Evolutionary conservation across 35 echinoderm and acorn worm species (phyloP).

Genomic region (Apostichopus parvimensis): DNA sequence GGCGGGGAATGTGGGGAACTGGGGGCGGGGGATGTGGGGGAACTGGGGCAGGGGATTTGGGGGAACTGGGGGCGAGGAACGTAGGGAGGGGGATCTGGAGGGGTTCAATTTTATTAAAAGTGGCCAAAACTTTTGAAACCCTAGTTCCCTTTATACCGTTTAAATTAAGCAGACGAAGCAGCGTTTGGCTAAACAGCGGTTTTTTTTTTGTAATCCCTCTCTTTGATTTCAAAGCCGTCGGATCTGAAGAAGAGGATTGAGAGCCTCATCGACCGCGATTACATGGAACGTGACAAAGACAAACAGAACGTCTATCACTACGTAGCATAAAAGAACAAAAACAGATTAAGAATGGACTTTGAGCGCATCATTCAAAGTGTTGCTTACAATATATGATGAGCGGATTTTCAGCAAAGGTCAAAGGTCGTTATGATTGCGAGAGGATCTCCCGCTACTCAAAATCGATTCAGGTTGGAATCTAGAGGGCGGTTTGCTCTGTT

Average conservation of each 20-base stretch:
- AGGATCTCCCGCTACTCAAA: too few relatives aligned
- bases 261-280: conserved; percentile 96
- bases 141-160: too few relatives aligned
- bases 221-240: conserved; percentile 61
- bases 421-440: too few relatives aligned
- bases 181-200: too few relatives aligned
- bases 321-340: conserved; percentile 67
- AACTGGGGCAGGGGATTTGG: too few relatives aligned
- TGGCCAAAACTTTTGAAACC: too few relatives aligned
- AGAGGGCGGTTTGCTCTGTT: neutral
- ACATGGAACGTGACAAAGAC: conserved; percentile 99
- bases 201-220: neutral
- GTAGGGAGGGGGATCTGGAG: too few relatives aligned
- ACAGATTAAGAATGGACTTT: neutral
- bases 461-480: neutral
- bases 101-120: too few relatives aligned
- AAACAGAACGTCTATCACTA: conserved; percentile 96
- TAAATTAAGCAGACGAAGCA: too few relatives aligned
- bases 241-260: conserved; percentile 99
- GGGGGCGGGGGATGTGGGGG: too few relatives aligned
- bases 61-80: too few relatives aligned
- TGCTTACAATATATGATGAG: neutral
- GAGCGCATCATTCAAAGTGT: neutral
- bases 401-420: neutral
- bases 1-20: too few relatives aligned